These are phyloP conservation scores for Cephonodes hylas DNA, from an alignment of 2,888 invertebrate genomes.

Conservation along the genomic window DNA sequence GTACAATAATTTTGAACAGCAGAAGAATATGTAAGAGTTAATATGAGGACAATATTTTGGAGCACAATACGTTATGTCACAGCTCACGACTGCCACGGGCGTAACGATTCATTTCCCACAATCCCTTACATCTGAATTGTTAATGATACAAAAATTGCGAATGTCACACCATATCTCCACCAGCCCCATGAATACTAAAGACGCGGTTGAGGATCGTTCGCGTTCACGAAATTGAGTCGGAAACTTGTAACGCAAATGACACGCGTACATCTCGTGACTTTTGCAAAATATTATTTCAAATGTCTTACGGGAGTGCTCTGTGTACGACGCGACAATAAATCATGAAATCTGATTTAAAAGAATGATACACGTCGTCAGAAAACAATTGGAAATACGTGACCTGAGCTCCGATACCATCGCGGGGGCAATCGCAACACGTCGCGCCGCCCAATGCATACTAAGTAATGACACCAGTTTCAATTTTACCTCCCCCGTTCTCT, in stretches of 20 bases:
- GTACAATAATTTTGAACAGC: not conserved
- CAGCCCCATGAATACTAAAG: constrained; percentile 78
- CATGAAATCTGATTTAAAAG: constrained; percentile 74
- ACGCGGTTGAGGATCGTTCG: constrained; percentile 73
- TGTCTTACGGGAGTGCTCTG: constrained; percentile 9
- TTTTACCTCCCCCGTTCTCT: constrained; percentile 59
- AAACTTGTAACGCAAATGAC: constrained; percentile 63
- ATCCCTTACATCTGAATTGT: constrained; percentile 75
- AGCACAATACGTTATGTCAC: constrained; percentile 15
- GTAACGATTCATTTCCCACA: constrained; percentile 64
- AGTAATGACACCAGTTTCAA: constrained; percentile 74
- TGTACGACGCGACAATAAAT: constrained; percentile 58
- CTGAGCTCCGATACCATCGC: constrained; percentile 57
- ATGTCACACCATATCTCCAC: constrained; percentile 70
- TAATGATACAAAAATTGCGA: constrained; percentile 80
- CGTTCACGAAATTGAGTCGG: constrained; percentile 67
- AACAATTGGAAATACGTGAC: constrained; percentile 79
- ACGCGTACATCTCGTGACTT: constrained; percentile 61
- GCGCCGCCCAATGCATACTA: constrained; percentile 77
- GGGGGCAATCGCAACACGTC: constrained; percentile 66
- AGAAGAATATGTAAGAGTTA: not conserved
- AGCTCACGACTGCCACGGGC: constrained; percentile 25
- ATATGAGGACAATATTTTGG: not conserved
- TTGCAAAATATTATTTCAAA: constrained; percentile 11
- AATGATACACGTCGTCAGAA: constrained; percentile 80